phyloP scores from a whole-genome alignment of 2,113 vertebrate genomes.

The Podilymbus podiceps region DNA sequence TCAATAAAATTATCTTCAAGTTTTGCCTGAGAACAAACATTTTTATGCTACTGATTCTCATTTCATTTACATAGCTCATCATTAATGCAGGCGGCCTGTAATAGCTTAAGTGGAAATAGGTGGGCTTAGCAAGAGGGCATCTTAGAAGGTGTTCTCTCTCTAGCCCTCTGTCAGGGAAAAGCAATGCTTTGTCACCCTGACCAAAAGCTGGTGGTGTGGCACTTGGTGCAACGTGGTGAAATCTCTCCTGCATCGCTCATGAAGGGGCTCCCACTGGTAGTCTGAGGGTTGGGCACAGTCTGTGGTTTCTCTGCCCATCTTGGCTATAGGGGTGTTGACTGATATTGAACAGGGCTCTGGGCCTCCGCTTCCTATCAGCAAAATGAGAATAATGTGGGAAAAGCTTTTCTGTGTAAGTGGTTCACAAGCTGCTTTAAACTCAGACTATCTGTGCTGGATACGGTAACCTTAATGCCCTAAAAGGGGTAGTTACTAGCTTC shows the following conservation, averaged over 20 bases:
- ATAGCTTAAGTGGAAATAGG: not conserved
- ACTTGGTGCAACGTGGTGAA: not conserved
- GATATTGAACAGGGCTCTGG: not conserved
- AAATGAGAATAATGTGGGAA: slow-evolving; percentile 34
- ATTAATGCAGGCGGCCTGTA: not conserved
- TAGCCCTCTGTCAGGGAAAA: not conserved
- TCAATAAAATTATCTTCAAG: not conserved
- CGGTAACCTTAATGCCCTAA: not conserved
- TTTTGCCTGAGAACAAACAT: not conserved
- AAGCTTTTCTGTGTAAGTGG: slow-evolving; percentile 9
- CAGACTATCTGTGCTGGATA: not conserved
- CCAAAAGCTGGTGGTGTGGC: not conserved
- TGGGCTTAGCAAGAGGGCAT: not conserved
- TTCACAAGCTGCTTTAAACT: not conserved
- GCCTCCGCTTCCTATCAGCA: not conserved
- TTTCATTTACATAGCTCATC: not conserved
- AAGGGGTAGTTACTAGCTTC: not conserved
- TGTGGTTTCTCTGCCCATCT: slow-evolving; percentile 19
- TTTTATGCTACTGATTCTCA: not conserved
- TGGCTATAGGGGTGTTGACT: not conserved
- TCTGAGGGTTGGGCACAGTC: not conserved
- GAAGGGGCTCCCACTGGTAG: not conserved
- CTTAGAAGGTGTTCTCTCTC: not conserved
- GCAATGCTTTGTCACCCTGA: not conserved
- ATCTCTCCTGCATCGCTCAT: not conserved